Conservation (phyloP, 2,797 vertebrate species). For the Phalloptychus januarius region DNA sequence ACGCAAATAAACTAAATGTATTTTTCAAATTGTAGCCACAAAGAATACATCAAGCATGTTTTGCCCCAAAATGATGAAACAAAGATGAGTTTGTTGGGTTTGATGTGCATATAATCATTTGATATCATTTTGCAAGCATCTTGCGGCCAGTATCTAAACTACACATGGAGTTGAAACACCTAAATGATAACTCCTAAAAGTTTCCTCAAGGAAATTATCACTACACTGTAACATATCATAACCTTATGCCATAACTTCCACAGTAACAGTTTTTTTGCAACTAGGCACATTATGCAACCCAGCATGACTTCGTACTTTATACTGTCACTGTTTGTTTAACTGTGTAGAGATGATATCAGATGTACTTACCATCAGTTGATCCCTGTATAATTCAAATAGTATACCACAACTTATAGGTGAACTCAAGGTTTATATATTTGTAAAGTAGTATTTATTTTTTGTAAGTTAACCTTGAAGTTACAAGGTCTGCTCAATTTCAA, state of each 20-base stretch:
- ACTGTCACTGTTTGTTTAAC: conserved; percentile 15
- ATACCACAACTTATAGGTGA: not conserved
- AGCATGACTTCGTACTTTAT: conserved; percentile 12
- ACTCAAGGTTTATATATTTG: not conserved
- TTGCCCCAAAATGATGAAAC: not conserved
- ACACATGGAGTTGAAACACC: not conserved
- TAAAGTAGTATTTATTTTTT: too few relatives aligned
- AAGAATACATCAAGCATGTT: not conserved
- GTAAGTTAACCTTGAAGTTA: too few relatives aligned
- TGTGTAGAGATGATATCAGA: conserved; percentile 5
- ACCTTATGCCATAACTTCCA: not conserved
- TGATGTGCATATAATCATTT: not conserved
- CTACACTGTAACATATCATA: not conserved
- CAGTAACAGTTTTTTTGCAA: not conserved
- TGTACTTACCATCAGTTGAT: conserved; percentile 2
- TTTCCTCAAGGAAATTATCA: not conserved
- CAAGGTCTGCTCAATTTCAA: not conserved
- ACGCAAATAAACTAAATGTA: not conserved
- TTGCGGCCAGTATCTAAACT: not conserved
- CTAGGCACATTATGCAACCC: not conserved
- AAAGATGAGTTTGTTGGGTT: not conserved
- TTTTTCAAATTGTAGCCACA: not conserved
- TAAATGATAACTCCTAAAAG: not conserved
- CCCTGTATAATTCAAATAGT: conserved; percentile 4
- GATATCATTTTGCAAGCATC: not conserved